phyloP scores from a whole-genome alignment of 2,113 vertebrate genomes.

The Diphyllodes magnificus region DNA sequence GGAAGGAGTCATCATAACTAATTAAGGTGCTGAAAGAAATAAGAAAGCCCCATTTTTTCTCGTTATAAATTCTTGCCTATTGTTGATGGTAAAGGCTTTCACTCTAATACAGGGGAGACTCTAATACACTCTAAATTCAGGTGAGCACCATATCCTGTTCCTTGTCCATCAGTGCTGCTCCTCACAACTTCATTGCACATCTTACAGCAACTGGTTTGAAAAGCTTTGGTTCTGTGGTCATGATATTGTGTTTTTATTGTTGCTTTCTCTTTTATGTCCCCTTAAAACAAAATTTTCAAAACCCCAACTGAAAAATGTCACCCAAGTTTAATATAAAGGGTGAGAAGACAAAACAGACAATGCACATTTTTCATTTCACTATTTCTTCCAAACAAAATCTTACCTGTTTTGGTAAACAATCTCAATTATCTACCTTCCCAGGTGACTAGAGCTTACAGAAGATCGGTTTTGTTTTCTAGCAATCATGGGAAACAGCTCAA shows the following conservation, averaged over 20 bases:
- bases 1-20: not conserved
- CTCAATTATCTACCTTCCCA: not conserved
- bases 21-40: not conserved
- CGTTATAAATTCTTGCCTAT: not conserved
- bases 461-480: not conserved
- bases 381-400: not conserved
- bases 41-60: not conserved
- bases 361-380: rapidly evolving
- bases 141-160: not conserved
- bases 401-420: not conserved
- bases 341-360: not conserved
- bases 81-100: not conserved
- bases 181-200: not conserved
- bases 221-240: not conserved
- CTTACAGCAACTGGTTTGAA: not conserved
- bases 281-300: not conserved
- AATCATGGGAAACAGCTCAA: not conserved
- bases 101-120: not conserved
- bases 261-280: not conserved
- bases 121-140: not conserved
- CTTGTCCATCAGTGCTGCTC: not conserved
- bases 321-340: not conserved
- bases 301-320: not conserved
- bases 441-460: not conserved
- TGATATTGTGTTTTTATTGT: not conserved